Base-by-base conservation (phyloP, 2,888 invertebrate genomes). In the Schrankia costaestrigalis region DNA sequence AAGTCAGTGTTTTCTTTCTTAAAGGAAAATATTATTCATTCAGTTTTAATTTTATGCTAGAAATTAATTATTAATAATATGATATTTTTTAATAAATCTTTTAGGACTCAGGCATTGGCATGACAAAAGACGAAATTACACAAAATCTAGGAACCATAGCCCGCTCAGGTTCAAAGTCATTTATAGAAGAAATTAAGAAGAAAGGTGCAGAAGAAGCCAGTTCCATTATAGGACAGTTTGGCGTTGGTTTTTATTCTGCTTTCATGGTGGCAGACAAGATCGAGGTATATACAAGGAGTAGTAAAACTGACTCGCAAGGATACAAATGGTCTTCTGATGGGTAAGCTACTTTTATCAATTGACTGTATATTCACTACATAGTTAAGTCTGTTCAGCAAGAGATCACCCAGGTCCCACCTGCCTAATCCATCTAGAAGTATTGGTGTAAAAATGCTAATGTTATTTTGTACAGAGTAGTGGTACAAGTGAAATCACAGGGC, bases 201-300 rank as follows among this genome's bases (percentile, higher is more conserved):
- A 90, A 93, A 56, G 89, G 91, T 23, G 78, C 89, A 3, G 86
- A 89, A 1, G 79, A 88, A 13, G 91, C 92, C 7, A 93, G 91
- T 28, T 92, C 94, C 45, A 97, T 98, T 31, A 97, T 98, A 71
- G 97, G 98, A 2, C 98, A 99, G 77, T 99, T 99, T 89, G 99
- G 98, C 51, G 99, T 99, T 10, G 99, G 98, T 1, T 99, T 99
- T 78, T 99, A 99, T 78, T 98, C 98, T 8, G 93, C 95, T 0
- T 99, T 99, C 73, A 98, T 99, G 96, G 98, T 98, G 2, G 97
- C 97, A 11, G 94, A 97, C 58, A 94, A 93, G 70, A 97, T 99
- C 13, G 97, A 97, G 65, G 98, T 98, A 0, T 98, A 88, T 70
- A 96, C 97, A 1, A 91, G 92, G 65, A 93, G 94, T 35, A 92